Conservation (phyloP, 2,797 vertebrate species). For the Sebastes steindachneri region DNA sequence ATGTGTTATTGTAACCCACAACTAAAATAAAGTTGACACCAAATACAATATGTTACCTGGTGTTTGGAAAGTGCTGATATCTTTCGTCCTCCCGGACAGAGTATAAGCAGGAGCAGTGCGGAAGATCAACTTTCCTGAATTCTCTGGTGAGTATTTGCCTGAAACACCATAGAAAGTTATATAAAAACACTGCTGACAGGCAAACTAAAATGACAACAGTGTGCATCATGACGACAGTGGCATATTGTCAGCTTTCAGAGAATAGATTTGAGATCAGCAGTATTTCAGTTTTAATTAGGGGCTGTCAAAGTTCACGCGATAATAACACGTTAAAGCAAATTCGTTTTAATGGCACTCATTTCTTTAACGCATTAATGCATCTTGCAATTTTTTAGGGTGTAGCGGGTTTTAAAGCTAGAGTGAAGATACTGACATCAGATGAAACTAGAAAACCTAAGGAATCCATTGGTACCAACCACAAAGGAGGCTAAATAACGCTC, state of each 20-base stretch:
- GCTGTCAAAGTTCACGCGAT: too few relatives aligned
- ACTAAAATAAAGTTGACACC: background rate
- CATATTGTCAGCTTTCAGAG: background rate
- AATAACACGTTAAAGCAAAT: too few relatives aligned
- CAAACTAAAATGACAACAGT: background rate
- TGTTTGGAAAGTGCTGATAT: conserved; percentile 59
- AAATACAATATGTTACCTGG: conserved; percentile 81
- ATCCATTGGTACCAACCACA: too few relatives aligned
- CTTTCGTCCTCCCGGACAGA: conserved; percentile 81
- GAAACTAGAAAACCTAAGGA: too few relatives aligned
- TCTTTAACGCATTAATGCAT: too few relatives aligned
- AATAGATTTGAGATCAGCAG: background rate
- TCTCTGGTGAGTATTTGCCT: conserved; percentile 88
- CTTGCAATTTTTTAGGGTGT: too few relatives aligned
- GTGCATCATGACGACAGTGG: background rate
- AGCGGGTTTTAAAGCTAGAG: too few relatives aligned
- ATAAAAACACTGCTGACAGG: background rate
- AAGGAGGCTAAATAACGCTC: too few relatives aligned
- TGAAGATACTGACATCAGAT: too few relatives aligned
- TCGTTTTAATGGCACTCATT: too few relatives aligned
- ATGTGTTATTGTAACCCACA: background rate
- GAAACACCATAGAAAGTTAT: conserved; percentile 2
- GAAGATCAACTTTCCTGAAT: conserved; percentile 71
- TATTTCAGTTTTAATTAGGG: background rate
- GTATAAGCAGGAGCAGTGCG: conserved; percentile 83